Conservation (phyloP, 1,140 invertebrate genomes). For the Drosophila kepulauana region DNA sequence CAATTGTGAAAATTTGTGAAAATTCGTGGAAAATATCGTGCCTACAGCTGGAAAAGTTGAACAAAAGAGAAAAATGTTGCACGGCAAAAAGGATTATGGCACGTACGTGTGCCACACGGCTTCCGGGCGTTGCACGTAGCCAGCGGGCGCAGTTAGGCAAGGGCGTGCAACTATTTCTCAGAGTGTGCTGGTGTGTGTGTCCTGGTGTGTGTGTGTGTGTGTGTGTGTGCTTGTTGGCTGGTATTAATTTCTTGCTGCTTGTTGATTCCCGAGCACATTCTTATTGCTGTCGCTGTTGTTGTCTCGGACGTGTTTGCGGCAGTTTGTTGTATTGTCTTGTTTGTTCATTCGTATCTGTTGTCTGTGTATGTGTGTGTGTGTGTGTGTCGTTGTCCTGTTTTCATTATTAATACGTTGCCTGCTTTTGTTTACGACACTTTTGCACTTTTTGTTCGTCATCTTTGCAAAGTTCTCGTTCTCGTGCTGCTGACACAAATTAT, state of each 20-base stretch:
- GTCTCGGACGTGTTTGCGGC: constrained; percentile 40
- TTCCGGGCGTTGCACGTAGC: constrained; percentile 47
- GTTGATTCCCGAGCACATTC: constrained; percentile 38
- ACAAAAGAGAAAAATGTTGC: constrained; percentile 38
- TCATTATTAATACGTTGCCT: constrained; percentile 69
- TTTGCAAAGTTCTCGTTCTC: constrained; percentile 51
- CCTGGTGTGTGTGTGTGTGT: constrained; percentile 4
- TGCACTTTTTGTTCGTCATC: constrained; percentile 53
- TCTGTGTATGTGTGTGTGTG: constrained; percentile 34
- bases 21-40: constrained; percentile 24
- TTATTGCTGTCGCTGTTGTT: constrained; percentile 19
- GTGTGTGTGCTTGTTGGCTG: constrained; percentile 6
- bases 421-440: constrained; percentile 57
- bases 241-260: constrained; percentile 72
- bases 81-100: constrained; percentile 53
- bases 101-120: constrained; percentile 44
- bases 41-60: constrained; percentile 29
- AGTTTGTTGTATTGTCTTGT: constrained; percentile 48
- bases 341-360: constrained; percentile 41
- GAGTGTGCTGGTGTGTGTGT: neutral
- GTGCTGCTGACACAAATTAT: constrained; percentile 76
- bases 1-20: constrained; percentile 27
- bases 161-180: constrained; percentile 6
- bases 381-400: constrained; percentile 46
- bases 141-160: neutral